phyloP scores from a whole-genome alignment of 35 echinoderm and acorn worm genomes.

The Diadema setosum region DNA sequence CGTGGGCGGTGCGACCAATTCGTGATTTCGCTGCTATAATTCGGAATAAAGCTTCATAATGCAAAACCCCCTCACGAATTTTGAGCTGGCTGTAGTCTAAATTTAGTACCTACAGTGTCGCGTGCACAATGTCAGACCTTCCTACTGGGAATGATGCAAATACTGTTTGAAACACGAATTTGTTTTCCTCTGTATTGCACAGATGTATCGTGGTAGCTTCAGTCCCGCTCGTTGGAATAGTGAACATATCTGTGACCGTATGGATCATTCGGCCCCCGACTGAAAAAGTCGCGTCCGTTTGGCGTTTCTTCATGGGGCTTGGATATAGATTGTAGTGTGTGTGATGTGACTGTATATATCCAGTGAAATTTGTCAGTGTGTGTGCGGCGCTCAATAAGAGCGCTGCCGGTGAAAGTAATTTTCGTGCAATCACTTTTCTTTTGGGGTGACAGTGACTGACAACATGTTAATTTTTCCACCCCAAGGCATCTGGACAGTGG shows the following conservation, averaged over 20 bases:
- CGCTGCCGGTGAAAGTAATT: slow-evolving; percentile 5
- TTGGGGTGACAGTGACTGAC: background rate
- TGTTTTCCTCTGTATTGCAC: slow-evolving; percentile 2
- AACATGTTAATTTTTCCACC: slow-evolving; percentile 95
- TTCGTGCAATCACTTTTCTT: slow-evolving; percentile 12
- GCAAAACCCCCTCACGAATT: slow-evolving; percentile 55
- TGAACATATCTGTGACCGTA: slow-evolving; percentile 2
- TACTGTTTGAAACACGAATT: background rate
- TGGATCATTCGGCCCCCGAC: slow-evolving; percentile 17
- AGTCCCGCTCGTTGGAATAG: slow-evolving; percentile 13
- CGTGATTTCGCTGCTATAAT: slow-evolving; percentile 51
- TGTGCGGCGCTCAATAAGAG: slow-evolving; percentile 18
- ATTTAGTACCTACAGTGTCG: slow-evolving; percentile 42
- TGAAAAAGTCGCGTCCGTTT: background rate
- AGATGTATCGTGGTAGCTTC: slow-evolving; percentile 5
- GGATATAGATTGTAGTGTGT: no score
- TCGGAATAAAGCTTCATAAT: slow-evolving; percentile 57
- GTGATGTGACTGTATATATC: background rate
- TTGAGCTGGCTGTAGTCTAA: slow-evolving; percentile 55
- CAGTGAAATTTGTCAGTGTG: background rate
- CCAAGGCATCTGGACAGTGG: slow-evolving; percentile 98
- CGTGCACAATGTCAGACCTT: background rate
- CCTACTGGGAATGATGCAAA: background rate
- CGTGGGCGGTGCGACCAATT: slow-evolving; percentile 57
- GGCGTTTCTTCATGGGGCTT: background rate